Conservation (phyloP, 2,888 invertebrate genomes). For the Eristalis intricaria region DNA sequence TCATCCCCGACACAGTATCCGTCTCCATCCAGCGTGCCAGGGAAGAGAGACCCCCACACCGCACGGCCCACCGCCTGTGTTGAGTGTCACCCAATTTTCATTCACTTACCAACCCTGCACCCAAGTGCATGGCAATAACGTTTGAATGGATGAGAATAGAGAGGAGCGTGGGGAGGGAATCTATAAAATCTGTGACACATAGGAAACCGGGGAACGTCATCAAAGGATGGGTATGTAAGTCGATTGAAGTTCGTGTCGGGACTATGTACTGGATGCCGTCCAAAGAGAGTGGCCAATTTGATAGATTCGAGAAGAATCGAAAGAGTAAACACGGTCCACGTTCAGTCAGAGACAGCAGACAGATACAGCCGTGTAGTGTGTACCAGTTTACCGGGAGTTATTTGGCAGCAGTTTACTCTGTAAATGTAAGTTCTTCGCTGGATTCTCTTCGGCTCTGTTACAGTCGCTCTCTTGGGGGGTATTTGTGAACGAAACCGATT, state of each 20-base stretch:
- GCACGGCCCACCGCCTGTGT: background rate
- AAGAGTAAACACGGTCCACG: slow-evolving; percentile 48
- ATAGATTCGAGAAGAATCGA: slow-evolving; percentile 30
- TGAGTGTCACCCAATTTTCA: slow-evolving; percentile 53
- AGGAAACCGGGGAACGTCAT: slow-evolving; percentile 39
- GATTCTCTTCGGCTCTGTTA: slow-evolving; percentile 54
- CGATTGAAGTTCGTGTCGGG: slow-evolving; percentile 23
- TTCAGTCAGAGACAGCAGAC: background rate
- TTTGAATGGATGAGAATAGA: slow-evolving; percentile 33
- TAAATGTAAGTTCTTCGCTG: slow-evolving; percentile 40
- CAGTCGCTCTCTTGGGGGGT: background rate
- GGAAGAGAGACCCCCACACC: background rate
- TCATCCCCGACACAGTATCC: background rate
- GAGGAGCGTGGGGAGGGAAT: slow-evolving; percentile 5
- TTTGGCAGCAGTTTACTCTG: slow-evolving; percentile 32
- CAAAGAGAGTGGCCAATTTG: slow-evolving; percentile 35
- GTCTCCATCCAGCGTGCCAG: background rate
- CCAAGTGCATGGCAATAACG: slow-evolving; percentile 42
- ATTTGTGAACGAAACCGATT: background rate
- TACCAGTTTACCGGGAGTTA: slow-evolving; percentile 5
- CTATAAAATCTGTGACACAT: slow-evolving; percentile 68
- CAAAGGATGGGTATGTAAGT: slow-evolving; percentile 44
- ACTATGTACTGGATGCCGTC: slow-evolving; percentile 14
- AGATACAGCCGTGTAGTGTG: background rate
- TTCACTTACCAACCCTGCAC: slow-evolving; percentile 34